Evolutionary conservation across 92 coral and sea anemone species (phyloP).

Genomic region (Umimayanthus chanpuru): DNA sequence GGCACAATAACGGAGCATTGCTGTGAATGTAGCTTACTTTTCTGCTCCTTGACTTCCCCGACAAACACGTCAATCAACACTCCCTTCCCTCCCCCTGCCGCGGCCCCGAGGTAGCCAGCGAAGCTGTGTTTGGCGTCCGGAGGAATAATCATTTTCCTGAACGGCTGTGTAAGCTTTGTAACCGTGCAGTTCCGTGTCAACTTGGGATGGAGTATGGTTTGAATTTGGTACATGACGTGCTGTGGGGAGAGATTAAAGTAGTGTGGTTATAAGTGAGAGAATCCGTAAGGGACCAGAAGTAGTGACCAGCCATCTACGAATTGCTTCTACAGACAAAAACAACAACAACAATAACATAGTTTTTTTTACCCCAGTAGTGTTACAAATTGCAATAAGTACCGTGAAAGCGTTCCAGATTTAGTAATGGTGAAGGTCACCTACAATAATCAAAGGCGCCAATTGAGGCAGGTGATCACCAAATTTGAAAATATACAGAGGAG

Average conservation of each 20-base stretch:
- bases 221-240: conserved; percentile 7
- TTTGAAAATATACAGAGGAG: no score
- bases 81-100: neutral
- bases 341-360: no score
- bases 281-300: no score
- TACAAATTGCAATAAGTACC: no score
- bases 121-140: conserved; percentile 12
- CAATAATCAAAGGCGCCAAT: no score
- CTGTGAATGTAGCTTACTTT: neutral
- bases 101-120: neutral
- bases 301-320: no score
- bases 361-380: no score
- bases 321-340: no score
- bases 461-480: no score
- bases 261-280: neutral
- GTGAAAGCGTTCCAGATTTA: no score
- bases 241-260: neutral
- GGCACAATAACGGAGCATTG: neutral
- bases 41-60: conserved; percentile 3
- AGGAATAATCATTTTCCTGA: conserved; percentile 27
- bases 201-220: neutral
- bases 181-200: conserved; percentile 13
- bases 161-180: conserved; percentile 9
- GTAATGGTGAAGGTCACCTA: no score
- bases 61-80: conserved; percentile 19